Conservation (phyloP, 2,797 vertebrate genomes). For the Onychomys torridus region DNA sequence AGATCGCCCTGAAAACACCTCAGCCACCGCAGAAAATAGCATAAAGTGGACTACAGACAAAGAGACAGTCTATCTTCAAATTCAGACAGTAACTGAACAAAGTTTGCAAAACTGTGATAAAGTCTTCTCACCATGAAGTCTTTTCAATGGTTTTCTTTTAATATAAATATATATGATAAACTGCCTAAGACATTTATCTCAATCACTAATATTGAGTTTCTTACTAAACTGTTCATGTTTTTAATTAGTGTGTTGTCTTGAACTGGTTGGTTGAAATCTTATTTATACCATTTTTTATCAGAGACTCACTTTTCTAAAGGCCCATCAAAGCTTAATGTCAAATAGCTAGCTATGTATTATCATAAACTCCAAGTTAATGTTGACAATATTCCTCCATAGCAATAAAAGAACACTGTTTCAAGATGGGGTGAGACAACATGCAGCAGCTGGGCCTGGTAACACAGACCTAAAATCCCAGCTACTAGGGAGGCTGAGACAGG, state of each 20-base stretch:
- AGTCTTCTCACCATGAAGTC: background rate
- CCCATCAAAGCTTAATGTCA: conserved; percentile 56
- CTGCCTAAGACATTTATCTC: background rate
- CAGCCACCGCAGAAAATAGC: background rate
- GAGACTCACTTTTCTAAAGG: conserved; percentile 44
- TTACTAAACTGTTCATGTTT: conserved; percentile 26
- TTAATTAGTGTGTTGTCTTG: conserved; percentile 55
- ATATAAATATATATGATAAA: conserved; percentile 20
- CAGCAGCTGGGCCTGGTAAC: background rate
- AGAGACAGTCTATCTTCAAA: conserved; percentile 10
- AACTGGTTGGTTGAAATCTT: conserved; percentile 60
- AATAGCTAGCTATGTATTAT: conserved; percentile 51
- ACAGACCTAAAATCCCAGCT: background rate
- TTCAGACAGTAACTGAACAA: conserved; percentile 20
- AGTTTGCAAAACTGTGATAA: background rate
- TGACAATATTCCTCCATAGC: background rate
- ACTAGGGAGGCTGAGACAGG: background rate
- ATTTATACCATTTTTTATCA: conserved; percentile 61
- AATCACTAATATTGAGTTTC: conserved; percentile 41
- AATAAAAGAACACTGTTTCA: background rate
- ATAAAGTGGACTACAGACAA: background rate
- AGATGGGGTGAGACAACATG: background rate
- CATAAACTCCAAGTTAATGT: conserved; percentile 44
- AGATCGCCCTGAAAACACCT: background rate
- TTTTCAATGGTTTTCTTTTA: background rate